phyloP scores from a whole-genome alignment of 2,797 vertebrate species.

The Chrysolophus pictus region DNA sequence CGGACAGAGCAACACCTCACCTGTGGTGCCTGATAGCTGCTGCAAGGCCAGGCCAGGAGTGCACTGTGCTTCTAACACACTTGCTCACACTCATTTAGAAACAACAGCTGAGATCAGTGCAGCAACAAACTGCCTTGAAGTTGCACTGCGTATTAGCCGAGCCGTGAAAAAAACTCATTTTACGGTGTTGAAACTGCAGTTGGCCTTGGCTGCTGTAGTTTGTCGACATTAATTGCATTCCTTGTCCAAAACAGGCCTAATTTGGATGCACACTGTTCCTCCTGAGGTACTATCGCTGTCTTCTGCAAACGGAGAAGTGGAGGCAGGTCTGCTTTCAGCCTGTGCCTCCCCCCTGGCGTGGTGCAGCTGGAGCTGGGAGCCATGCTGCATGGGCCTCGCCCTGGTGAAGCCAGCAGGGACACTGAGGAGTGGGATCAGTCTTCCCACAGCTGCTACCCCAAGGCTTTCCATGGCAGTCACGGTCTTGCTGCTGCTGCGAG shows the following conservation, averaged over 20 bases:
- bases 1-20: not conserved
- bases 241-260: not conserved
- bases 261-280: not conserved
- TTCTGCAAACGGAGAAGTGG: not conserved
- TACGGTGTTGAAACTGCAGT: not conserved
- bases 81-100: not conserved
- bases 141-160: not conserved
- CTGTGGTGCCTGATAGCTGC: not conserved
- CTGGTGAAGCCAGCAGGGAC: not conserved
- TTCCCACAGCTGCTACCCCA: not conserved
- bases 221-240: not conserved
- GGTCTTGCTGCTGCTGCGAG: not conserved
- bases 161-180: not conserved
- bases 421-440: accelerated
- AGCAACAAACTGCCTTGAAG: not conserved
- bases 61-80: not conserved
- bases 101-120: not conserved
- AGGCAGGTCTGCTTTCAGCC: not conserved
- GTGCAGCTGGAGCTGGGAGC: not conserved
- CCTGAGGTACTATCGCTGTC: not conserved
- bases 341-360: accelerated
- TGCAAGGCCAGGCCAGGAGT: not conserved
- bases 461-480: not conserved
- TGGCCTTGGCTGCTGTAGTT: not conserved
- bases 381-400: accelerated